Conservation (phyloP, 2,888 invertebrate genomes). For the Tetropium fuscum region DNA sequence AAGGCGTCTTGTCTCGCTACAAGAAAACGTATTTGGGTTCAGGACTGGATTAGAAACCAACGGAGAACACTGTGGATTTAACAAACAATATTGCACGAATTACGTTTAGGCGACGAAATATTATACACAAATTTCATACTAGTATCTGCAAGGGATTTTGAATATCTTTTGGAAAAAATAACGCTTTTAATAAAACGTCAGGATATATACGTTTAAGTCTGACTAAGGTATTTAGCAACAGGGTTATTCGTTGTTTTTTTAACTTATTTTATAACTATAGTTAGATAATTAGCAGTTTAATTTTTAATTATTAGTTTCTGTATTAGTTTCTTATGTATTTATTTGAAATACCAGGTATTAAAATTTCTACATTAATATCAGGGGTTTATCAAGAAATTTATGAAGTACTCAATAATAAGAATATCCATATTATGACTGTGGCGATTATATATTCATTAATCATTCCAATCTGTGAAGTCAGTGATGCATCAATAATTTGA, state of each 20-base stretch:
- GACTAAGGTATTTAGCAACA: neutral
- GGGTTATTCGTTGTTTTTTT: neutral
- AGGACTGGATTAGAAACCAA: neutral
- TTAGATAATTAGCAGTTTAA: neutral
- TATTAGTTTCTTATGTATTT: neutral
- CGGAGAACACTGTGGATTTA: neutral
- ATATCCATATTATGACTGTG: neutral
- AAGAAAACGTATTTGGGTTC: neutral
- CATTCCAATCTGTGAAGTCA: neutral
- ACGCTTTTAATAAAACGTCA: neutral
- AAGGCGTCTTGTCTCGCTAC: neutral
- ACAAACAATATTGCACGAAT: neutral
- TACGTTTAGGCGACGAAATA: constrained; percentile 1
- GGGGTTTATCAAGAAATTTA: neutral
- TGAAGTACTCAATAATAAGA: neutral
- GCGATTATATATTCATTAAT: neutral
- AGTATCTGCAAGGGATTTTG: neutral
- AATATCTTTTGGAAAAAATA: neutral
- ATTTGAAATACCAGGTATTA: neutral
- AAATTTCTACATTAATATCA: neutral
- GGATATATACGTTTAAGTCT: neutral
- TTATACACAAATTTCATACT: neutral
- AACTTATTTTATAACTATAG: neutral
- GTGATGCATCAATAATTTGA: neutral
- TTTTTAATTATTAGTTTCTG: neutral